phyloP scores from a whole-genome alignment of 2,113 vertebrate species.

The Bubo bubo region DNA sequence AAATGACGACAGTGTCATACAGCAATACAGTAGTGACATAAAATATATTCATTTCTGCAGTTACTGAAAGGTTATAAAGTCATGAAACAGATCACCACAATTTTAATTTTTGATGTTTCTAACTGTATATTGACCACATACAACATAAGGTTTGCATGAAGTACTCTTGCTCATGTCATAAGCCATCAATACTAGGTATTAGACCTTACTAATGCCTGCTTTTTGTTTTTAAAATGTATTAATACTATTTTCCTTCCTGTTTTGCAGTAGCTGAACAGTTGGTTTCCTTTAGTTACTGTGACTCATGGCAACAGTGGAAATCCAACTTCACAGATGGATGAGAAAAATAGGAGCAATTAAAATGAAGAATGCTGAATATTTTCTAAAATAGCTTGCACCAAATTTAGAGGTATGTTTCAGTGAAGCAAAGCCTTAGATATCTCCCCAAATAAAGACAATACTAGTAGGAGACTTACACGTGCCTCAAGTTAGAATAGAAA shows the following conservation, averaged over 20 bases:
- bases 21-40: not conserved
- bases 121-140: not conserved
- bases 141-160: not conserved
- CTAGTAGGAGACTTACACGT: not conserved
- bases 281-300: slow-evolving; percentile 32
- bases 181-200: not conserved
- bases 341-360: slow-evolving; percentile 48
- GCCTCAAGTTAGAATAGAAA: not conserved
- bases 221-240: not conserved
- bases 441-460: slow-evolving; percentile 25
- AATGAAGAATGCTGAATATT: slow-evolving; percentile 34
- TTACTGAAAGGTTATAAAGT: not conserved
- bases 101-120: not conserved
- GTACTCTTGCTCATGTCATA: not conserved
- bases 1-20: not conserved
- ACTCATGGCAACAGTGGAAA: slow-evolving; percentile 39
- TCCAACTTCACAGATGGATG: slow-evolving; percentile 35
- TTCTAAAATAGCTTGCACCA: slow-evolving; percentile 29
- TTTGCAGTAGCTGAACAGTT: slow-evolving; percentile 13
- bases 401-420: slow-evolving; percentile 34
- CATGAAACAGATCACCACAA: not conserved
- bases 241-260: not conserved
- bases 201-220: not conserved
- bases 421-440: not conserved
- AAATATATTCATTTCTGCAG: not conserved